These are phyloP conservation scores for Macropus fuliginosus DNA, from an alignment of 2,797 vertebrate species.

Conservation along the genomic window DNA sequence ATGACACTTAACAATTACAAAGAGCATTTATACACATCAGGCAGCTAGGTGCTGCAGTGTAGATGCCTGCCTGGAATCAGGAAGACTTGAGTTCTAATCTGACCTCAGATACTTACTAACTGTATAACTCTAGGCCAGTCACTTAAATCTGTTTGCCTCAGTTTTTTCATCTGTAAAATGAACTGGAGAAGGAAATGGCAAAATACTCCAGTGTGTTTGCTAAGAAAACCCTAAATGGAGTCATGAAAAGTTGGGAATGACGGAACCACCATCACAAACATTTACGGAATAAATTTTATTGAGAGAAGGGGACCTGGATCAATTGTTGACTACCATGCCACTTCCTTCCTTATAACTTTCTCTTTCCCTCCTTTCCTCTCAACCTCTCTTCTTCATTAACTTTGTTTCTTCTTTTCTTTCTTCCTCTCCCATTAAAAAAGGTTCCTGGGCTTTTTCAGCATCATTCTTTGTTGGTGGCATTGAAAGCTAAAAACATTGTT, in stretches of 20 bases:
- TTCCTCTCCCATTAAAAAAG: neutral
- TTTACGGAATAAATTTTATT: neutral
- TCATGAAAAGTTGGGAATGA: neutral
- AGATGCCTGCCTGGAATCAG: too few relatives aligned
- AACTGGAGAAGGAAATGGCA: neutral
- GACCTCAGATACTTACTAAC: too few relatives aligned
- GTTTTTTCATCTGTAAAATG: neutral
- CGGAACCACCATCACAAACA: neutral
- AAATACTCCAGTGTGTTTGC: neutral
- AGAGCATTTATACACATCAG: neutral
- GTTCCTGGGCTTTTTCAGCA: neutral
- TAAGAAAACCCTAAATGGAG: neutral
- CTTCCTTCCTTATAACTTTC: neutral
- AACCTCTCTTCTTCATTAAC: neutral
- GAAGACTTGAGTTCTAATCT: too few relatives aligned
- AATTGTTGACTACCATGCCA: neutral
- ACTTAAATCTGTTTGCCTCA: neutral
- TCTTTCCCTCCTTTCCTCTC: neutral
- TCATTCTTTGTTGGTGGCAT: neutral
- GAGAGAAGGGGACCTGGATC: neutral
- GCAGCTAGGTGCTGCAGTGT: neutral
- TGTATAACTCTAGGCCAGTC: too few relatives aligned
- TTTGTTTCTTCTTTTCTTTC: neutral
- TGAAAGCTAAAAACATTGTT: neutral
- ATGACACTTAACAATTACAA: neutral